These are phyloP conservation scores for Phytoseiulus persimilis DNA, from an alignment of 2,888 invertebrate species.

Conservation along the genomic window DNA sequence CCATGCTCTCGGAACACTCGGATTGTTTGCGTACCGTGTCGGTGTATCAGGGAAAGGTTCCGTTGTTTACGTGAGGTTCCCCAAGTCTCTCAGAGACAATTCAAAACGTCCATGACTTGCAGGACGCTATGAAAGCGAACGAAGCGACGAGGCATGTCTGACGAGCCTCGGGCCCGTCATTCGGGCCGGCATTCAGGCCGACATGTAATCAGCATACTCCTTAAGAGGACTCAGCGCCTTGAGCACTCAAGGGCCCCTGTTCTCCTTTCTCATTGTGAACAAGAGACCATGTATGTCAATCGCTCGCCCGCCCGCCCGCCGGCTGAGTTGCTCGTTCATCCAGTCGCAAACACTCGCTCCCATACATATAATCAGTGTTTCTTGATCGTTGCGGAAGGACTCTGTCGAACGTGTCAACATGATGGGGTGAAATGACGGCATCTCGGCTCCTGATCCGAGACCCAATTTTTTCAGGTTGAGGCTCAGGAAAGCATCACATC, in stretches of 20 bases:
- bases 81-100: background rate
- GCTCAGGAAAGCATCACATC: too few relatives aligned
- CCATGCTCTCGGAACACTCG: background rate
- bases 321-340: background rate
- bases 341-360: background rate
- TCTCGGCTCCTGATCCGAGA: too few relatives aligned
- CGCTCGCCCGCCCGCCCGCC: background rate
- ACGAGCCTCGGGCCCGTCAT: background rate
- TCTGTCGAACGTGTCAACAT: too few relatives aligned
- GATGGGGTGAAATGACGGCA: too few relatives aligned
- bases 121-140: background rate
- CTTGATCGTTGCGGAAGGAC: too few relatives aligned
- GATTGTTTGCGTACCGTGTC: background rate
- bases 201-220: constrained; percentile 5
- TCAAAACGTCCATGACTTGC: background rate
- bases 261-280: background rate
- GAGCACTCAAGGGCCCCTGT: background rate
- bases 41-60: background rate
- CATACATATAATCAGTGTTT: too few relatives aligned
- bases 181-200: background rate
- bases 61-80: background rate
- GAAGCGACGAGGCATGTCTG: background rate
- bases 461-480: too few relatives aligned
- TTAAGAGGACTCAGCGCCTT: background rate
- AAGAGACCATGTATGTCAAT: background rate